Conservation (phyloP, 1,140 invertebrate species). For the Ditylenchus dipsaci region DNA sequence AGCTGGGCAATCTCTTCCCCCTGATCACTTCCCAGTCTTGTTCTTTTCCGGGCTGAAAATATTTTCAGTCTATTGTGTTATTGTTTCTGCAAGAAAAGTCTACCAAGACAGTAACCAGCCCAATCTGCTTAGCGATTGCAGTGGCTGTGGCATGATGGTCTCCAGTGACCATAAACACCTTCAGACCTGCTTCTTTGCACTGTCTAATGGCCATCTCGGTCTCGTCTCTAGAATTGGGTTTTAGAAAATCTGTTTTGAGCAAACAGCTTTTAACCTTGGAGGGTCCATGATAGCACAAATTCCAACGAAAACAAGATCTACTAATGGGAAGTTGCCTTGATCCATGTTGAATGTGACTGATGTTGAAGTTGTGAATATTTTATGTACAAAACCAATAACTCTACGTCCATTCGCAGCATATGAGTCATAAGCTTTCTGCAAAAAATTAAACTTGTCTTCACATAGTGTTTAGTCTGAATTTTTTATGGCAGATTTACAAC, state of each 20-base stretch:
- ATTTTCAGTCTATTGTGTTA: neutral
- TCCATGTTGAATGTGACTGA: constrained; percentile 30
- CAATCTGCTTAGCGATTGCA: constrained; percentile 53
- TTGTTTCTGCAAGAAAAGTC: neutral
- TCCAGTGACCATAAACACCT: constrained; percentile 57
- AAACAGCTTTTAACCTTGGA: constrained; percentile 10
- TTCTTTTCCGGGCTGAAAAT: neutral
- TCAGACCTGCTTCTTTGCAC: constrained; percentile 52
- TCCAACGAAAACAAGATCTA: constrained; percentile 22
- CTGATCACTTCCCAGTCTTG: constrained; percentile 42
- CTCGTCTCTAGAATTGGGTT: constrained; percentile 28
- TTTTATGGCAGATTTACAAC: no score
- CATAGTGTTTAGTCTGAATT: no score
- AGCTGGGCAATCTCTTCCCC: constrained; percentile 37
- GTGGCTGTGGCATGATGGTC: constrained; percentile 51
- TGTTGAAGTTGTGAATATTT: constrained; percentile 35
- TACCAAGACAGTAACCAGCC: constrained; percentile 29
- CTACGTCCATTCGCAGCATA: constrained; percentile 48
- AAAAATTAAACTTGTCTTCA: neutral
- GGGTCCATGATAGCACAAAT: constrained; percentile 35
- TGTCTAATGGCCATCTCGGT: constrained; percentile 45
- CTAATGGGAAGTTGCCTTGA: constrained; percentile 23
- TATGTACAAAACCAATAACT: constrained; percentile 47
- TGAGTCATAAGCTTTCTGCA: constrained; percentile 38
- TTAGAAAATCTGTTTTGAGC: neutral